Conservation (phyloP, 2,888 invertebrate genomes). For the Agrilus mali region DNA sequence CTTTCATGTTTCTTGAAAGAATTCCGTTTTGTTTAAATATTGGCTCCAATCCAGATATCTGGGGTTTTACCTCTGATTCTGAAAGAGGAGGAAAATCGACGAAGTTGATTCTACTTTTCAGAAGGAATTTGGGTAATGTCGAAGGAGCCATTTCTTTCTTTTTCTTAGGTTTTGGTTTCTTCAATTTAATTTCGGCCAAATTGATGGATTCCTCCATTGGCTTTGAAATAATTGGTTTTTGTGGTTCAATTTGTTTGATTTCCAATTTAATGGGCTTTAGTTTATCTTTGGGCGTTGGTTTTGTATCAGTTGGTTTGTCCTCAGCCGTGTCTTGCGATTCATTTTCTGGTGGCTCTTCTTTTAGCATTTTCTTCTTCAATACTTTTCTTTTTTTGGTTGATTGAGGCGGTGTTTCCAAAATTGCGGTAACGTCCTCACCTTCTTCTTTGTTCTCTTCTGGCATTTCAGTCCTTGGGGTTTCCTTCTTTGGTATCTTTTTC, state of each 20-base stretch:
- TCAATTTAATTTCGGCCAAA: conserved; percentile 53
- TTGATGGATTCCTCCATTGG: conserved; percentile 41
- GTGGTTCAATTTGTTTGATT: conserved; percentile 31
- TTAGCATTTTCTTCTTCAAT: conserved; percentile 13
- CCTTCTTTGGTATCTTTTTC: too few relatives aligned
- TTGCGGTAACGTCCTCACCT: conserved; percentile 13
- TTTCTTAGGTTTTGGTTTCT: conserved; percentile 23
- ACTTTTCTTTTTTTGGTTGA: conserved; percentile 16
- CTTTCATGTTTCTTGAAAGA: conserved; percentile 36
- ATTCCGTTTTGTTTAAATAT: conserved; percentile 28
- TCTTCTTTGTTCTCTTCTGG: conserved; percentile 21
- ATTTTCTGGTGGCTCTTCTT: conserved; percentile 1
- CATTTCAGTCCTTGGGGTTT: too few relatives aligned
- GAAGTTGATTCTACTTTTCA: conserved; percentile 55
- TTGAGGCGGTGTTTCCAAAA: conserved; percentile 18
- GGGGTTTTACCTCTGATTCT: conserved; percentile 22
- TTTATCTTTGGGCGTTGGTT: conserved; percentile 18
- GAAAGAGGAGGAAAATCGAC: conserved; percentile 32
- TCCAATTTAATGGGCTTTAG: conserved; percentile 21
- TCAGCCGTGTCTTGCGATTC: conserved; percentile 5
- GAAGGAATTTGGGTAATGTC: conserved; percentile 48
- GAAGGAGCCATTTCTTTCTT: conserved; percentile 24
- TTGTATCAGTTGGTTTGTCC: conserved; percentile 16
- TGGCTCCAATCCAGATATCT: conserved; percentile 26
- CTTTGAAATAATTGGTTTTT: conserved; percentile 45